Evolutionary conservation across 2,113 vertebrate species (phyloP).

Genomic region (Chloroceryle aenea): DNA sequence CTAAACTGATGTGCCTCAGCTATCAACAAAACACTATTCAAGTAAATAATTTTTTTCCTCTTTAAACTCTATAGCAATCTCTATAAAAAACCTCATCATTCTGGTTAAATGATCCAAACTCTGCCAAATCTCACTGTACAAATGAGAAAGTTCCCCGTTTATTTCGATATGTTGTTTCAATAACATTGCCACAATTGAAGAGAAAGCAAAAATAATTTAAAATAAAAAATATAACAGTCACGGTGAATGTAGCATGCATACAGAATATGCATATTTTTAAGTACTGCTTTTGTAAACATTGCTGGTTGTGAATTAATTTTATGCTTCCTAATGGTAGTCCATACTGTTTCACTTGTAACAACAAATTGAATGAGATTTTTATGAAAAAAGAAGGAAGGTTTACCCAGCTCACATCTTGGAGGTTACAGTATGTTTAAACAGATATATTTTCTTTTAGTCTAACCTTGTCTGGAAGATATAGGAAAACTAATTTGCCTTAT

Average conservation of each 20-base stretch:
- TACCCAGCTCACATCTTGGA: slow-evolving; percentile 66
- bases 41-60: neutral
- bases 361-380: slow-evolving; percentile 65
- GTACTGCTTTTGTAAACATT: slow-evolving; percentile 68
- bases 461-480: slow-evolving; percentile 88
- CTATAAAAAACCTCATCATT: neutral
- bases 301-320: slow-evolving; percentile 68
- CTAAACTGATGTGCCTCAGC: neutral
- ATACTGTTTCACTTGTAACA: slow-evolving; percentile 66
- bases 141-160: neutral
- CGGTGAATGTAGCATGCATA: neutral
- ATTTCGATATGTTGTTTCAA: neutral
- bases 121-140: neutral
- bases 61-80: neutral
- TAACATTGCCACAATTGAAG: neutral
- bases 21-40: neutral
- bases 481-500: slow-evolving; percentile 91
- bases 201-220: neutral
- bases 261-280: slow-evolving; percentile 20
- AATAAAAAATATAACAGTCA: neutral
- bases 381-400: slow-evolving; percentile 62
- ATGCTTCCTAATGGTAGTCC: slow-evolving; percentile 54
- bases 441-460: slow-evolving; percentile 85
- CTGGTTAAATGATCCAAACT: neutral
- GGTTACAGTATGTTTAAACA: slow-evolving; percentile 82